Conservation (phyloP, 2,113 vertebrate genomes). For the Notothenia rossii region DNA sequence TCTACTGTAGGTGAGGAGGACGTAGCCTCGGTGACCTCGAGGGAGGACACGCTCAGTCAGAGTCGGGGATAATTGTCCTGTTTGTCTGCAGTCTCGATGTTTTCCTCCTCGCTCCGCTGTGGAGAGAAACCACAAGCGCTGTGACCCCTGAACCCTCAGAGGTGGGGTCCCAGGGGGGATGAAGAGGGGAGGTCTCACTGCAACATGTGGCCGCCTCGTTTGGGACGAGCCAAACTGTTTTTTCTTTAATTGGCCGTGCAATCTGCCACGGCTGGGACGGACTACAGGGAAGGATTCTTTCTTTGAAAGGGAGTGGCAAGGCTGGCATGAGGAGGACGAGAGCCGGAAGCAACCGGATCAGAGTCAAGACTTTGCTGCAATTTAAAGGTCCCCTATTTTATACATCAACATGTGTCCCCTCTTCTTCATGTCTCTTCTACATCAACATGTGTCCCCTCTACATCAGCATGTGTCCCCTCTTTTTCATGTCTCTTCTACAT, state of each 20-base stretch:
- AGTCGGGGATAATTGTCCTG: constrained; percentile 66
- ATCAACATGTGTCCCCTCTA: too few species aligned
- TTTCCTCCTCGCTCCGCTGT: too few species aligned
- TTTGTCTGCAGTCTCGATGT: constrained; percentile 64
- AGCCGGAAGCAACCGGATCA: constrained; percentile 29
- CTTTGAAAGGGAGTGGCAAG: constrained; percentile 77
- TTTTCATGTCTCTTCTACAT: too few species aligned
- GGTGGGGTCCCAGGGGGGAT: constrained; percentile 58
- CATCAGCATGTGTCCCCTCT: too few species aligned
- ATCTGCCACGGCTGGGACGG: constrained; percentile 89
- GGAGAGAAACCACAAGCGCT: too few species aligned
- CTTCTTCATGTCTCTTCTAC: too few species aligned
- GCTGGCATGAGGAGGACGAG: constrained; percentile 44
- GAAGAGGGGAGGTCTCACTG: constrained; percentile 56
- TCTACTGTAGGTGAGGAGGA: constrained; percentile 60
- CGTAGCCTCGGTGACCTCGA: constrained; percentile 45
- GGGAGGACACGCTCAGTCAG: constrained; percentile 25
- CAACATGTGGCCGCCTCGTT: constrained; percentile 91
- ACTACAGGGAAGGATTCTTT: constrained; percentile 87
- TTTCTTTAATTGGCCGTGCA: constrained; percentile 87
- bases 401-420: too few species aligned
- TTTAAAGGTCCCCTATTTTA: too few species aligned
- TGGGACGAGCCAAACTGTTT: constrained; percentile 85
- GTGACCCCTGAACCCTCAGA: constrained; percentile 81
- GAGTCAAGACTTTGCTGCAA: constrained; percentile 15